Conservation (phyloP, 2,888 invertebrate species). For the Xylota sylvarum region DNA sequence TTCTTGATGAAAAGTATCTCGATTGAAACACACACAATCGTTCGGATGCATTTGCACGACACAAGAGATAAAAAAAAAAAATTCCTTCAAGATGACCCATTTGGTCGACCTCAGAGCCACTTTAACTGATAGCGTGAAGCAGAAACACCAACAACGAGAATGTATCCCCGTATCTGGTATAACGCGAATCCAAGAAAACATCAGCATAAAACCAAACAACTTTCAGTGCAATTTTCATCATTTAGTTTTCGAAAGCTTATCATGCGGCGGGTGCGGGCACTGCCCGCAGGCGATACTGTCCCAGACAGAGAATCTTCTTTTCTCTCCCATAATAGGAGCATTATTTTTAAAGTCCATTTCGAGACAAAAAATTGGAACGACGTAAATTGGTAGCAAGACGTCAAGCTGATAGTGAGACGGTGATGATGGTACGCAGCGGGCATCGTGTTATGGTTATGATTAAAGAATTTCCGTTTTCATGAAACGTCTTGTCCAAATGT, state of each 20-base stretch:
- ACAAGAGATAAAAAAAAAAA: slow-evolving; percentile 15
- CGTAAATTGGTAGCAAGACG: slow-evolving; percentile 10
- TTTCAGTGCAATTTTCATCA: slow-evolving; percentile 30
- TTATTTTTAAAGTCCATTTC: slow-evolving; percentile 41
- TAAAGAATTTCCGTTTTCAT: background rate
- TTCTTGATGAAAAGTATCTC: background rate
- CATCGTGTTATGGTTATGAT: slow-evolving; percentile 26
- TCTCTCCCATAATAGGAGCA: slow-evolving; percentile 13
- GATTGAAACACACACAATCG: background rate
- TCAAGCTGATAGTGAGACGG: slow-evolving; percentile 14
- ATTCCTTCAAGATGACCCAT: slow-evolving; percentile 32
- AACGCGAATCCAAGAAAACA: background rate
- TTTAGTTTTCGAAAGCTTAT: slow-evolving; percentile 16
- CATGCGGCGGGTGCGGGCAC: slow-evolving; percentile 32
- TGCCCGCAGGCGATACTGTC: background rate
- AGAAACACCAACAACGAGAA: background rate
- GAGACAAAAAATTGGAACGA: background rate
- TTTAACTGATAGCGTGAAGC: slow-evolving; percentile 20
- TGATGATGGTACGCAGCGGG: slow-evolving; percentile 10
- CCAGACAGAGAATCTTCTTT: background rate
- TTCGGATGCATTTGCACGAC: slow-evolving; percentile 14
- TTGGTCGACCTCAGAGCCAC: slow-evolving; percentile 38
- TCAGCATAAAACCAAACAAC: slow-evolving; percentile 18
- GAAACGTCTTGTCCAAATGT: background rate
- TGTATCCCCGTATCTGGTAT: background rate